A percentile compares a stretch with the other conserved stretches of the same genome.
Conservation (phyloP, 1,140 invertebrate species). For the Drosophila biarmipes region DNA sequence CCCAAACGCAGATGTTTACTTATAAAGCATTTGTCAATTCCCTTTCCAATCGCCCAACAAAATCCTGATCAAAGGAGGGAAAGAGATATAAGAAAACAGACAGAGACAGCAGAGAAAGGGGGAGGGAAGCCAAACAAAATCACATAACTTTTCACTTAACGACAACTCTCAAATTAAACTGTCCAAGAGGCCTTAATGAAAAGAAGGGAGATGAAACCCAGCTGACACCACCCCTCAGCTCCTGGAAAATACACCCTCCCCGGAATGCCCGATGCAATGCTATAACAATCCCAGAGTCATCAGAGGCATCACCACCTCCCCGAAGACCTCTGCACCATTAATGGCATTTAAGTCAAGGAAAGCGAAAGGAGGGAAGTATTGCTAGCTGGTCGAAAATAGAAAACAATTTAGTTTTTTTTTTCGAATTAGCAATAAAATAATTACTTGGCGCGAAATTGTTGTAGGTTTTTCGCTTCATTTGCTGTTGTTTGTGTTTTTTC, state of each 20-base stretch:
- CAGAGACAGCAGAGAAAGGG: conserved; percentile 9
- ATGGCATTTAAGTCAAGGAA: conserved; percentile 41
- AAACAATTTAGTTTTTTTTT: conserved; percentile 1
- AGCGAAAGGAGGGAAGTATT: conserved; percentile 25
- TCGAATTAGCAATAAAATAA: conserved; percentile 82
- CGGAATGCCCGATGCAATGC: conserved; percentile 52
- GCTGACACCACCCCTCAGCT: conserved; percentile 21
- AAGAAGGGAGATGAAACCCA: conserved; percentile 24
- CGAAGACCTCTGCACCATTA: conserved; percentile 18
- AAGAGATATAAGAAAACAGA: conserved; percentile 6
- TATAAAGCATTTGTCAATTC: conserved; percentile 44
- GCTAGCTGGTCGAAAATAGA: conserved; percentile 14
- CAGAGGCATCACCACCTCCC: conserved; percentile 51
- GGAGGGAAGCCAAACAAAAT: conserved; percentile 50
- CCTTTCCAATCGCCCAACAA: conserved; percentile 12
- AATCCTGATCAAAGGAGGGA: conserved; percentile 20
- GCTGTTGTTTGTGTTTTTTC: conserved; percentile 61
- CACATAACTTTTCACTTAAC: conserved; percentile 81
- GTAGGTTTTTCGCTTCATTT: conserved; percentile 54
- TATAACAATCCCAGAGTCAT: conserved; percentile 54
- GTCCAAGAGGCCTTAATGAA: conserved; percentile 55
- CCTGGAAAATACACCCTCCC: conserved; percentile 8
- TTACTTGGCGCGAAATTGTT: conserved; percentile 80
- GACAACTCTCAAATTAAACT: conserved; percentile 77
- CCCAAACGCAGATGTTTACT: conserved; percentile 42